Percentiles rank a stretch among this genome's conserved stretches.
These are phyloP conservation scores for Galerucella calmariensis DNA, from an alignment of 2,888 invertebrate species.

Conservation along the genomic window DNA sequence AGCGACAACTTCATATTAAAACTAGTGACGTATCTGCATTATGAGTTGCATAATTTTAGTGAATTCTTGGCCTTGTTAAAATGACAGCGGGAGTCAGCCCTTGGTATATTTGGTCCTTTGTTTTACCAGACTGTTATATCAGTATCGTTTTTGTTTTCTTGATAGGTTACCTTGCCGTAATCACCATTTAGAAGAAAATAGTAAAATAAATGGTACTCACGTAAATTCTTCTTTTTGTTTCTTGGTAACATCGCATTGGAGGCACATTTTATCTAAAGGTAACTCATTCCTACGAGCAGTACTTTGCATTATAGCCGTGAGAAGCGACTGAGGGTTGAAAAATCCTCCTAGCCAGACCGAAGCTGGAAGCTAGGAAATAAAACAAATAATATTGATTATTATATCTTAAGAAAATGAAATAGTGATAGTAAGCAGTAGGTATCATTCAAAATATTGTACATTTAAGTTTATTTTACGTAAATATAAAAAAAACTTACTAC, in stretches of 20 bases:
- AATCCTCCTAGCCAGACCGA: conserved; percentile 98
- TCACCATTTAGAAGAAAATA: neutral
- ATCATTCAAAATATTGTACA: no score
- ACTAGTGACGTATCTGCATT: no score
- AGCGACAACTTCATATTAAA: no score
- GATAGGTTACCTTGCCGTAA: no score
- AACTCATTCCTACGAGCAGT: conserved; percentile 92
- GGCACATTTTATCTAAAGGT: conserved; percentile 95
- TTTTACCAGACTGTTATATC: no score
- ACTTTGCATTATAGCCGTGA: conserved; percentile 98
- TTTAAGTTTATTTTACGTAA: no score
- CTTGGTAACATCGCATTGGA: conserved; percentile 97
- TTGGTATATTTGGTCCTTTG: no score
- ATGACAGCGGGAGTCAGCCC: no score
- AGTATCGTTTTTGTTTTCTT: no score
- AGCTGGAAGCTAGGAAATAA: conserved; percentile 78
- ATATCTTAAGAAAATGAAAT: conserved; percentile 20
- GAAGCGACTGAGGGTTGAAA: conserved; percentile 95
- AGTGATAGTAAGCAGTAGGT: neutral
- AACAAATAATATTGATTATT: neutral
- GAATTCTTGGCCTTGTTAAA: no score
- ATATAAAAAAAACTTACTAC: conserved; percentile 70
- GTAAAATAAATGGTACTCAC: conserved; percentile 66
- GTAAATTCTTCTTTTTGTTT: conserved; percentile 96
- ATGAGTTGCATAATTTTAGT: no score